Percentiles rank a stretch among this genome's conserved stretches.
These are phyloP conservation scores for Rhineura floridana DNA, from an alignment of 2,113 vertebrate species.

Conservation along the genomic window DNA sequence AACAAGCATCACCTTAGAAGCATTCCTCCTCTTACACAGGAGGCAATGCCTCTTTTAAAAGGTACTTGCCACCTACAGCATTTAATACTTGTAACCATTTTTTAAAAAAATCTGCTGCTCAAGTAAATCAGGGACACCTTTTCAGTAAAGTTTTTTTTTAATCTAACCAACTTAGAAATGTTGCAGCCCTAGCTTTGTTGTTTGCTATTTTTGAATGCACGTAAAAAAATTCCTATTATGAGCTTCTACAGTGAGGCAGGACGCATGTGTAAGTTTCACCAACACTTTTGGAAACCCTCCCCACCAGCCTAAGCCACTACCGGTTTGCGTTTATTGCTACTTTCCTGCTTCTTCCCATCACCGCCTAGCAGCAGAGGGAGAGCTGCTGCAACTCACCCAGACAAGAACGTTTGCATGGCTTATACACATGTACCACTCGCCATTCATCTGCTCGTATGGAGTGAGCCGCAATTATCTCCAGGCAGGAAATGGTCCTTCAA, in stretches of 20 bases:
- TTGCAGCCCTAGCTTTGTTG: neutral
- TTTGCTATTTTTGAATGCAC: neutral
- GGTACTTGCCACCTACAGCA: neutral
- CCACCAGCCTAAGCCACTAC: neutral
- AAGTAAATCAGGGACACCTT: neutral
- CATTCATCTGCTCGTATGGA: too few relatives aligned
- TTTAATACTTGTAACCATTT: neutral
- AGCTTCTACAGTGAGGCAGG: neutral
- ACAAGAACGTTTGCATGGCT: neutral
- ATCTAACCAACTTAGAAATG: neutral
- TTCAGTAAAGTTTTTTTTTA: neutral
- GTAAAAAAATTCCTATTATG: too few relatives aligned
- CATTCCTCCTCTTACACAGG: neutral
- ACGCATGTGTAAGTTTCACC: neutral
- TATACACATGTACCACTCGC: neutral
- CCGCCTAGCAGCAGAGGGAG: neutral
- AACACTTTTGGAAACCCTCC: neutral
- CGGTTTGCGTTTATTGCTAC: neutral
- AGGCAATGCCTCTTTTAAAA: neutral
- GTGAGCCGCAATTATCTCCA: neutral
- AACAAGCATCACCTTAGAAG: neutral
- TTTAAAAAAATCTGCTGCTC: neutral
- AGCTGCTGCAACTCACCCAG: neutral
- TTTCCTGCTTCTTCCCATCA: neutral
- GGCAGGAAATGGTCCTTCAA: neutral